Evolutionary conservation across 2,797 vertebrate genomes (phyloP).

Genomic region (Loris lydekkerianus): DNA sequence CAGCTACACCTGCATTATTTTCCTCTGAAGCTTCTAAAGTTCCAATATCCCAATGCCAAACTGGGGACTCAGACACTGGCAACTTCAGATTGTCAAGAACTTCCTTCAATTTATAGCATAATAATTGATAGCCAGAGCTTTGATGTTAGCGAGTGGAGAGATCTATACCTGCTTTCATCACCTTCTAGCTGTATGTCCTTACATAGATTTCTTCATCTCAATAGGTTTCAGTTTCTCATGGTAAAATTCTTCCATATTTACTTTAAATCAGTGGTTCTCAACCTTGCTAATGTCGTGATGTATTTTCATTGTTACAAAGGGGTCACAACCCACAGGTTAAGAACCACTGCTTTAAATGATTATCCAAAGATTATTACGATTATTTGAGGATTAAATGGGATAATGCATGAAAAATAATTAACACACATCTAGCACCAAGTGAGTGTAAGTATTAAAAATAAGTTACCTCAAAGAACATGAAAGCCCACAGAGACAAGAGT

Average conservation of each 20-base stretch:
- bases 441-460: background rate
- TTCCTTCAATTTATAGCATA: background rate
- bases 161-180: background rate
- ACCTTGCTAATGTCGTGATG: too few relatives aligned
- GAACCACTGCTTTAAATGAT: background rate
- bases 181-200: background rate
- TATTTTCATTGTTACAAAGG: too few relatives aligned
- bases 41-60: background rate
- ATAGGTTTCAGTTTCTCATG: background rate
- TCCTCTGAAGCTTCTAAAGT: background rate
- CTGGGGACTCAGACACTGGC: background rate
- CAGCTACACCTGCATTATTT: background rate
- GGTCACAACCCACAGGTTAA: too few relatives aligned
- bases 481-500: background rate
- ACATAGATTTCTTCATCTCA: background rate
- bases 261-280: background rate
- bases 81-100: background rate
- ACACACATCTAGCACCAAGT: background rate
- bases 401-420: constrained; percentile 37
- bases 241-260: background rate
- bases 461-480: background rate
- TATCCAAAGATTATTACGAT: background rate
- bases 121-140: background rate
- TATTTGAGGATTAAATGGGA: background rate
- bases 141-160: background rate